phyloP scores from a whole-genome alignment of 2,888 invertebrate species.

The Pristionchus japonicus region DNA sequence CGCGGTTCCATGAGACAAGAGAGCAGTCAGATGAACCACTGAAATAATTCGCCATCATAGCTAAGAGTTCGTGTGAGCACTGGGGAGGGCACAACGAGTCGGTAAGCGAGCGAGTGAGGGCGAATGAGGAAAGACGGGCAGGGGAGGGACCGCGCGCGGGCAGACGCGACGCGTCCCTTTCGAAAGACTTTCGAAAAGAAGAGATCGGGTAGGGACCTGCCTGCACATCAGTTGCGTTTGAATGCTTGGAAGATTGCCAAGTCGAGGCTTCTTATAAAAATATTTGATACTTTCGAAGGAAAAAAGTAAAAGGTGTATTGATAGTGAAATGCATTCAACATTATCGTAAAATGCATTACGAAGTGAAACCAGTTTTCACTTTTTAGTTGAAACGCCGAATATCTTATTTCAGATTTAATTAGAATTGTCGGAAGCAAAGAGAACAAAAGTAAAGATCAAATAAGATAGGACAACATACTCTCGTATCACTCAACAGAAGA shows the following conservation, averaged over 20 bases:
- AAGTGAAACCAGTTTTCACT: too few species aligned
- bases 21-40: conserved; percentile 58
- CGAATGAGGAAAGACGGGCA: conserved; percentile 16
- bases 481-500: too few species aligned
- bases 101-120: conserved; percentile 38
- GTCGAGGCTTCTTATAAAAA: neutral
- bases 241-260: neutral
- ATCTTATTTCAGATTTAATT: too few species aligned
- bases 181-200: neutral
- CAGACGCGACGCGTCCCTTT: neutral
- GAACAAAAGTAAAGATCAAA: too few species aligned
- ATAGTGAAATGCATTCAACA: too few species aligned
- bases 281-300: too few species aligned
- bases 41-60: conserved; percentile 50
- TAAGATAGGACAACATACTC: too few species aligned
- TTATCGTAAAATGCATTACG: too few species aligned
- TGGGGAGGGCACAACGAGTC: conserved; percentile 20
- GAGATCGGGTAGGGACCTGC: too few species aligned
- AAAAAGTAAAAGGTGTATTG: too few species aligned
- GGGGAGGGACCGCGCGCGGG: neutral
- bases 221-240: neutral
- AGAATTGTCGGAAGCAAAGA: too few species aligned
- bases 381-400: too few species aligned
- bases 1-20: conserved; percentile 50
- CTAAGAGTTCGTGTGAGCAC: neutral